Conservation (phyloP, 2,888 invertebrate species). For the Mongoloraphidia duomilia region DNA sequence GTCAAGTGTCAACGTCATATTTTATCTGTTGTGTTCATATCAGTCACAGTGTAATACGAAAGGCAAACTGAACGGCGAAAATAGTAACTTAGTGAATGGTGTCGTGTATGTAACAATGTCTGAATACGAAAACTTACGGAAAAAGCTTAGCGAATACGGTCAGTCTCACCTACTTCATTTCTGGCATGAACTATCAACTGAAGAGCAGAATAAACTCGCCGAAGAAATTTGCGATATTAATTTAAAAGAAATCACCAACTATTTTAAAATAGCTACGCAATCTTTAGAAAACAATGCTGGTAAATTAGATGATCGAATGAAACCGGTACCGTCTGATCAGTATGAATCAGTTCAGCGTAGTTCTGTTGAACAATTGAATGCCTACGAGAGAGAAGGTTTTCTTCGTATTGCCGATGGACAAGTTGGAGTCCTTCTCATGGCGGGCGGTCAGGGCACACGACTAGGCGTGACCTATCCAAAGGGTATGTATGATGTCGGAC, state of each 20-base stretch:
- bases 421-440: constrained; percentile 82
- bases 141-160: constrained; percentile 41
- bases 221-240: constrained; percentile 54
- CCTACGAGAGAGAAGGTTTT: constrained; percentile 57
- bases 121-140: constrained; percentile 35
- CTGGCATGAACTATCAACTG: constrained; percentile 56
- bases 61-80: too few species aligned
- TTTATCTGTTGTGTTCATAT: too few species aligned
- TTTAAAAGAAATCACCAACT: constrained; percentile 52
- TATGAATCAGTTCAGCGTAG: constrained; percentile 65
- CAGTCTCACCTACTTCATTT: constrained; percentile 73
- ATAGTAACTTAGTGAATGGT: too few species aligned
- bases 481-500: constrained; percentile 88
- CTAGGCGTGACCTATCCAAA: constrained; percentile 91
- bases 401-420: constrained; percentile 41
- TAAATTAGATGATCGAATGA: constrained; percentile 65
- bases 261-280: constrained; percentile 49
- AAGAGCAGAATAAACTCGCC: constrained; percentile 42
- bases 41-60: too few species aligned
- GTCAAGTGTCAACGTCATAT: too few species aligned
- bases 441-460: constrained; percentile 96
- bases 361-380: constrained; percentile 40
- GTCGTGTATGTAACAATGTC: constrained; percentile 28
- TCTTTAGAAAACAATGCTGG: constrained; percentile 44
- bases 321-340: constrained; percentile 69